Evolutionary conservation across 2,888 invertebrate genomes (phyloP).

Genomic region (Lagria hirta): DNA sequence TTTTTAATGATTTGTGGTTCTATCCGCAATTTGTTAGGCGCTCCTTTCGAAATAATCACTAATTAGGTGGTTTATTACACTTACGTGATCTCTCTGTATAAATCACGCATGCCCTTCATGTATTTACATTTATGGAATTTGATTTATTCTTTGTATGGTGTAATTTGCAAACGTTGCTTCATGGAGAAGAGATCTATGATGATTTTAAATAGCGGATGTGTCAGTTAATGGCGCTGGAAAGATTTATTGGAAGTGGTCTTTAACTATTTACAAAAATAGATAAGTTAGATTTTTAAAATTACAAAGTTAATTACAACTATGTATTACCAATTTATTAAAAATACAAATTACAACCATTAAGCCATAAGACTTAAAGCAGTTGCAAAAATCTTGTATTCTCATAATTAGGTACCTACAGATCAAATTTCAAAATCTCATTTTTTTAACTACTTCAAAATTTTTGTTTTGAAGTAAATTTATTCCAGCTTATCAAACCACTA

Average conservation of each 20-base stretch:
- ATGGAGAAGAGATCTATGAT: constrained; percentile 10
- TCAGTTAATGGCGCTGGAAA: constrained; percentile 14
- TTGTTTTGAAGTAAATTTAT: too few relatives aligned
- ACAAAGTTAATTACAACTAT: too few relatives aligned
- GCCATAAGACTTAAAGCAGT: too few relatives aligned
- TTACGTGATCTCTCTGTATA: constrained; percentile 21
- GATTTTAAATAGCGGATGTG: constrained; percentile 19
- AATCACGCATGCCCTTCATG: constrained; percentile 15
- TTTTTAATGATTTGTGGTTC: constrained; percentile 24
- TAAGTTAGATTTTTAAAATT: too few relatives aligned
- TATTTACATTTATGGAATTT: constrained; percentile 20
- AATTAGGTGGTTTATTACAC: constrained; percentile 22
- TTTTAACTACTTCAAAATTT: too few relatives aligned
- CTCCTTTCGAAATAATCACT: constrained; percentile 18
- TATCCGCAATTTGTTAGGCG: constrained; percentile 15
- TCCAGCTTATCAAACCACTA: too few relatives aligned
- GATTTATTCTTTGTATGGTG: constrained; percentile 21
- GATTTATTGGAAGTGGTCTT: constrained; percentile 12
- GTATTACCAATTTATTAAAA: too few relatives aligned
- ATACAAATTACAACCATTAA: too few relatives aligned
- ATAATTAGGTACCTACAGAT: too few relatives aligned
- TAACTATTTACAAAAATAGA: too few relatives aligned
- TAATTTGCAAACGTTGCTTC: constrained; percentile 19
- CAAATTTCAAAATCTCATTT: too few relatives aligned
- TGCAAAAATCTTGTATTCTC: too few relatives aligned